Conservation (phyloP, 2,113 vertebrate genomes). For the Gymnorhina tibicen region DNA sequence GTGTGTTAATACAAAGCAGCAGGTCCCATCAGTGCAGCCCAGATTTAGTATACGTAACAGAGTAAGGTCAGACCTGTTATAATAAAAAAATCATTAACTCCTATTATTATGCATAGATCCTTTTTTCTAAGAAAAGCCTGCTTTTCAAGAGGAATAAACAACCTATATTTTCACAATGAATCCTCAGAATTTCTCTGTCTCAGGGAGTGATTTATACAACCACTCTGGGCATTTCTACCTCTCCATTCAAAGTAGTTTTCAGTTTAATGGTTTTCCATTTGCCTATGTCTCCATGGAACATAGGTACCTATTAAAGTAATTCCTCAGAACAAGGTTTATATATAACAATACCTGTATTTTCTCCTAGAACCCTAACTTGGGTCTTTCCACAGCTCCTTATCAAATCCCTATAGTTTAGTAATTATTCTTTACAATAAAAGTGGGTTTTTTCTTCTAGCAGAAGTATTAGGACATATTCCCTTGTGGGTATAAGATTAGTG, state of each 20-base stretch:
- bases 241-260: neutral
- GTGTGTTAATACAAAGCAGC: neutral
- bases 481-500: neutral
- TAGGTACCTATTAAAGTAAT: neutral
- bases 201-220: neutral
- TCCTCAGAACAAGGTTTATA: neutral
- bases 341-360: neutral
- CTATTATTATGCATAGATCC: neutral
- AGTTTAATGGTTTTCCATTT: neutral
- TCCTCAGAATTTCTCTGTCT: neutral
- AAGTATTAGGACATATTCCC: neutral
- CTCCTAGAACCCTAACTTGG: neutral
- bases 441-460: neutral
- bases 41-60: neutral
- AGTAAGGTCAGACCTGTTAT: neutral
- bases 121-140: neutral
- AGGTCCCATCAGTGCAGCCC: neutral
- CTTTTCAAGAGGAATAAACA: neutral
- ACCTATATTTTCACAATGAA: neutral
- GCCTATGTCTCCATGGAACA: neutral
- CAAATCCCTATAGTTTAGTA: neutral
- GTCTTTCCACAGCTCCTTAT: neutral
- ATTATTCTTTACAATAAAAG: neutral
- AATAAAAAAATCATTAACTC: neutral
- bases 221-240: neutral